These are phyloP conservation scores for Prosopocoilus inquinatus DNA, from an alignment of 2,888 invertebrate genomes.

Conservation along the genomic window DNA sequence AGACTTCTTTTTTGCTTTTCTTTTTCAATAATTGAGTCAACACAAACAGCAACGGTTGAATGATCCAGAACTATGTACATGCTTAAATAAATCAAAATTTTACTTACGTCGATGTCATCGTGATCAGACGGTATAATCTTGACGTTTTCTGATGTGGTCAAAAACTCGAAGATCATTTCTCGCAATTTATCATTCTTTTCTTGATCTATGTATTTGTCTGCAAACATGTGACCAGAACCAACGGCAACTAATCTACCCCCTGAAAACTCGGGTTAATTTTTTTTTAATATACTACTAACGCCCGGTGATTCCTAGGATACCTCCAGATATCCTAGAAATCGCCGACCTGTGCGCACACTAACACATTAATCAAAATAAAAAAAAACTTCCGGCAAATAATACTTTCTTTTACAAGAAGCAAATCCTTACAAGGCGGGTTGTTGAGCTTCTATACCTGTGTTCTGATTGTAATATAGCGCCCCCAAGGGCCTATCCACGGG, in stretches of 20 bases:
- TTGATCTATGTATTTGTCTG: constrained; percentile 89
- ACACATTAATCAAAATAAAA: too few species aligned
- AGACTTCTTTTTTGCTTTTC: too few species aligned
- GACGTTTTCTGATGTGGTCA: constrained; percentile 48
- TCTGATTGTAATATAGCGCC: constrained; percentile 55
- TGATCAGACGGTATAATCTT: constrained; percentile 79
- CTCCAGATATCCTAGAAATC: too few species aligned
- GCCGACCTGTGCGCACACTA: too few species aligned
- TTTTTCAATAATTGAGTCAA: too few species aligned
- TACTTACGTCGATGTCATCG: constrained; percentile 87
- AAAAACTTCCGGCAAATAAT: background rate
- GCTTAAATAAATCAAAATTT: too few species aligned
- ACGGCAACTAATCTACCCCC: constrained; percentile 80
- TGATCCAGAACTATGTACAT: background rate
- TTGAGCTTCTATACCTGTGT: constrained; percentile 30
- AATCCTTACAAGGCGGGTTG: constrained; percentile 2
- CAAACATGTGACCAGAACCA: constrained; percentile 90
- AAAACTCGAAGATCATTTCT: constrained; percentile 82
- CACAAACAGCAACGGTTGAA: background rate
- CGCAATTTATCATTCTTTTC: constrained; percentile 90
- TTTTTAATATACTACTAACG: background rate
- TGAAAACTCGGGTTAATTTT: constrained; percentile 27
- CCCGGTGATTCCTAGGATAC: too few species aligned
- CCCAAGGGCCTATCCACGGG: constrained; percentile 90
- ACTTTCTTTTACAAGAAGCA: background rate